Conservation (phyloP, 2,113 vertebrate species). For the Bos indicus region DNA sequence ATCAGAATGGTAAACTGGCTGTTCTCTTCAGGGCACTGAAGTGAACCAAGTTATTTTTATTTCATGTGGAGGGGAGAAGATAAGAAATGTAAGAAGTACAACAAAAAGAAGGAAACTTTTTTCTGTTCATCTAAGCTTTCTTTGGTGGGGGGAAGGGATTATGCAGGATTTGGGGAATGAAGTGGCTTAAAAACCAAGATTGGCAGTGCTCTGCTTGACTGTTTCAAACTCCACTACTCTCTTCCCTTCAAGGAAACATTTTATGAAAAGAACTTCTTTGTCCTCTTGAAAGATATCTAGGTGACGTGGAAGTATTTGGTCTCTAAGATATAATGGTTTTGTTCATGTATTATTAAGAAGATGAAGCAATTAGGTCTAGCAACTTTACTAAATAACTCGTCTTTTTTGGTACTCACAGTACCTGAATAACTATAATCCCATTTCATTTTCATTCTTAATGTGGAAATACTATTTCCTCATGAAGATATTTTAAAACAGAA, state of each 20-base stretch:
- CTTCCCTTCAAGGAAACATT: conserved; percentile 22
- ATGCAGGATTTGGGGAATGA: background rate
- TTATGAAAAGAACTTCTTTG: conserved; percentile 20
- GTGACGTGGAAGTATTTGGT: background rate
- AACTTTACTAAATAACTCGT: background rate
- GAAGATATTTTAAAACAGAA: background rate
- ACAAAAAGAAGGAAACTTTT: background rate
- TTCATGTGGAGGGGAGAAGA: background rate
- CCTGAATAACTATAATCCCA: background rate
- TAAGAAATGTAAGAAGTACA: conserved; percentile 17
- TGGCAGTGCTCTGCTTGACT: background rate
- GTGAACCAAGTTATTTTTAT: conserved; percentile 8
- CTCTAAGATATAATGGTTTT: conserved; percentile 5
- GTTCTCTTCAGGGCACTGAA: background rate
- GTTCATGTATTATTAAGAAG: background rate
- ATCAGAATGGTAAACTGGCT: background rate
- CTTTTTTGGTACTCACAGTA: background rate
- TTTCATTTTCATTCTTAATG: background rate
- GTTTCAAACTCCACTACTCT: background rate
- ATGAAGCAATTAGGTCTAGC: background rate
- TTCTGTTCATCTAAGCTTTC: background rate
- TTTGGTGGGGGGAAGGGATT: background rate
- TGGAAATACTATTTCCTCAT: background rate
- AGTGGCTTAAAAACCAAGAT: conserved; percentile 29
- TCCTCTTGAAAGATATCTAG: conserved; percentile 25